Base-by-base conservation (phyloP, 1,140 invertebrate species). In the Euborellia annulipes region DNA sequence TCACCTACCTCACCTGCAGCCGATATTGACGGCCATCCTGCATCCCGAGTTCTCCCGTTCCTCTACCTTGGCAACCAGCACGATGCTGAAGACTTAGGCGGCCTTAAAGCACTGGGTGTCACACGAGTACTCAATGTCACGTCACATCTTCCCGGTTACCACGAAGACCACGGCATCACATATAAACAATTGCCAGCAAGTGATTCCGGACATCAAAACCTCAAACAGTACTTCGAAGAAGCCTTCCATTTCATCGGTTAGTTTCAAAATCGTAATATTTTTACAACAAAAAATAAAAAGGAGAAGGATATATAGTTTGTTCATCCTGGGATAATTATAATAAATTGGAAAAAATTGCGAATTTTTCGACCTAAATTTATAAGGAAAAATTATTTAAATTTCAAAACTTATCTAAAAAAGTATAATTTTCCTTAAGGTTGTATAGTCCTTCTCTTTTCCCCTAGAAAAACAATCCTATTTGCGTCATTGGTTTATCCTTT, bases 171-270 rank as follows among this genome's bases (percentile, higher is more conserved):
- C 52, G 82, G 79, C 18, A 78, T 89, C 55, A 75, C 73, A 36
- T 86, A 86, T 62, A 81, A 83, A 61, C 75, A 85, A 58, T 76
- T 91, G 54, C 83, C 85, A 17, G 86, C 85, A 36, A 73, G 76
- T 19, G 87, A 92, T 67, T 85, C 79, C 36, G 78, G 82, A 9
- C 82, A 87, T 55, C 86, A 91, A 60, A 91, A 92, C 64, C 76
- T 91, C 13, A 83, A 84, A 55, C 86, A 90, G 68, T 91, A 89
- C 70, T 92, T 91, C 65, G 82, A 89, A 58, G 84, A 89, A 61
- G 84, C 87, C 45, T 87, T 82, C 60, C 76, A 85, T 50, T 92
- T 90, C 65, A 92, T 92, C 56, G 87, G 87, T 90, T 65, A 81
- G 78, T 71, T 42, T 43, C 43, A 41, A 21, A 21, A 2, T 2